These are phyloP conservation scores for Hyperoplus immaculatus DNA, from an alignment of 2,797 vertebrate species.

Conservation along the genomic window DNA sequence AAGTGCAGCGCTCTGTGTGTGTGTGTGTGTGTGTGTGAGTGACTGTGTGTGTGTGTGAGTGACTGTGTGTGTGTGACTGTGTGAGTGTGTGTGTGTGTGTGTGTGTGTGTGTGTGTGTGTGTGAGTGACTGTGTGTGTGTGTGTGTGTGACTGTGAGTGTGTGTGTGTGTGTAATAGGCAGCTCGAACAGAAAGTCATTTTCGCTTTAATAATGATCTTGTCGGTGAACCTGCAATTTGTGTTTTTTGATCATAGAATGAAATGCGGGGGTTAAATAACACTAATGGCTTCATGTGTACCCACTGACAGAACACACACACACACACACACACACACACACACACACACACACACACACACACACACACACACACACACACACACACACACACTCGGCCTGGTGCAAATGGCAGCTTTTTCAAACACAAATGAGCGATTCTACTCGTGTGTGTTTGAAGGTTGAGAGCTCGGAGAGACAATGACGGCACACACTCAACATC, in stretches of 20 bases:
- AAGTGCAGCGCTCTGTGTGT: constrained; percentile 54
- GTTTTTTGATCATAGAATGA: constrained; percentile 5
- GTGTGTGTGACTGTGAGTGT: constrained; percentile 25
- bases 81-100: constrained; percentile 18
- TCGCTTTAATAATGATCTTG: constrained; percentile 41
- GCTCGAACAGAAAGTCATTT: constrained; percentile 33
- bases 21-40: constrained; percentile 26
- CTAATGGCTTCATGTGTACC: constrained; percentile 27
- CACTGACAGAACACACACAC: not conserved
- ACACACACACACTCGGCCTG: not conserved
- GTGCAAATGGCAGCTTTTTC: not conserved
- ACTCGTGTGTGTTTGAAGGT: constrained; percentile 21
- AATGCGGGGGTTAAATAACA: constrained; percentile 47
- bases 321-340: not conserved
- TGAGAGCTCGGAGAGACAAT: constrained; percentile 30
- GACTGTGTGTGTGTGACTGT: constrained; percentile 12
- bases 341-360: not conserved
- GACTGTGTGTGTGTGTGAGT: constrained; percentile 12
- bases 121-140: constrained; percentile 13
- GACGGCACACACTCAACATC: not conserved
- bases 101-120: constrained; percentile 25
- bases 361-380: not conserved
- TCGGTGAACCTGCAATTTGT: constrained; percentile 30
- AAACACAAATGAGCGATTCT: not conserved
- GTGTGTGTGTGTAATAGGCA: constrained; percentile 9